Percentiles rank a stretch among this genome's conserved stretches.
Conservation (phyloP, 2,113 vertebrate genomes). For the Vireo altiloquus region DNA sequence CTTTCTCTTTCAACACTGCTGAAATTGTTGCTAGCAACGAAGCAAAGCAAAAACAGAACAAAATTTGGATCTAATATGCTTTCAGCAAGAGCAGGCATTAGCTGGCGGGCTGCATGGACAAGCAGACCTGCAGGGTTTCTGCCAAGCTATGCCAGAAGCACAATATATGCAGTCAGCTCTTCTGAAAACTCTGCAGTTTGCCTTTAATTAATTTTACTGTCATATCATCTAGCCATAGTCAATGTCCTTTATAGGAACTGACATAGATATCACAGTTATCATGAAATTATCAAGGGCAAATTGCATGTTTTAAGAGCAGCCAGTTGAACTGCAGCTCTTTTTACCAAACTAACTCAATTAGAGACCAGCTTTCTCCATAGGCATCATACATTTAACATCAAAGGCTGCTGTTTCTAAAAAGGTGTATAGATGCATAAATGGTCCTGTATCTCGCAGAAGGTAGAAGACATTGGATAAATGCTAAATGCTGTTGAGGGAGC, state of each 20-base stretch:
- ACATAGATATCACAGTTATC: background rate
- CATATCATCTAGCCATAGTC: background rate
- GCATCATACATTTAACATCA: background rate
- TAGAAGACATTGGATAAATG: background rate
- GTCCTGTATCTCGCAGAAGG: background rate
- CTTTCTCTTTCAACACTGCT: background rate
- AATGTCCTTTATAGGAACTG: background rate
- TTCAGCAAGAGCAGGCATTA: background rate
- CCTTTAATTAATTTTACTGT: background rate
- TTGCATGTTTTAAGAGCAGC: background rate
- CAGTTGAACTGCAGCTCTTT: background rate
- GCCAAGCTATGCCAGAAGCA: background rate
- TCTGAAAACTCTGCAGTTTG: background rate
- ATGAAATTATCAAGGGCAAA: background rate
- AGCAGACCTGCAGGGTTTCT: background rate
- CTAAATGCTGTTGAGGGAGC: background rate
- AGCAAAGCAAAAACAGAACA: background rate
- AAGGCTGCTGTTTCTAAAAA: background rate
- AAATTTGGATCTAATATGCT: background rate
- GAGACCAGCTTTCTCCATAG: background rate
- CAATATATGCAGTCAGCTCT: background rate
- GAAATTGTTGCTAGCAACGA: slow-evolving; percentile 24
- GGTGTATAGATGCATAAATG: background rate
- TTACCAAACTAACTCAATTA: background rate
- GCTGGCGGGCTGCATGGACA: background rate